A percentile compares a stretch with the other conserved stretches of the same genome.
phyloP scores from a whole-genome alignment of 2,113 vertebrate species.

The Barnardius zonarius region DNA sequence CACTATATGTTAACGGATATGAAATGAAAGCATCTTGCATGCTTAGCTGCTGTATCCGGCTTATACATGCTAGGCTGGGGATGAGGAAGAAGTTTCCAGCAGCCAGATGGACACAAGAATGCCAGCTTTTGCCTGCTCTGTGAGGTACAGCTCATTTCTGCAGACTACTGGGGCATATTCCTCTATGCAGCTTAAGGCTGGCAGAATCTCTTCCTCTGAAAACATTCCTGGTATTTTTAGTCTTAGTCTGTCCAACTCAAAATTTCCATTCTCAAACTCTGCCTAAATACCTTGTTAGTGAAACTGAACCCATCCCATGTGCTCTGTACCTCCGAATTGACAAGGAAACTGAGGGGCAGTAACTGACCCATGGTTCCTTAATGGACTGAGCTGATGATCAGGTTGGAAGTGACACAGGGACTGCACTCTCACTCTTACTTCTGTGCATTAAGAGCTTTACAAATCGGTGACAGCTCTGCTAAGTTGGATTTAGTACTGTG shows the following conservation, averaged over 20 bases:
- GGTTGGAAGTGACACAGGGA: neutral
- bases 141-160: neutral
- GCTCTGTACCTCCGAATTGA: neutral
- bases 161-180: neutral
- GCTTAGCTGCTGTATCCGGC: neutral
- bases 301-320: neutral
- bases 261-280: fast-evolving
- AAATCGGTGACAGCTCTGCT: neutral
- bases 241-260: neutral
- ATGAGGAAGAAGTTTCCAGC: neutral
- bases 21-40: neutral
- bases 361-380: neutral
- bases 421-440: neutral
- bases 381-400: neutral
- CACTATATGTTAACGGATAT: neutral
- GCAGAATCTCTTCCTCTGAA: neutral
- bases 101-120: neutral
- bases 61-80: neutral
- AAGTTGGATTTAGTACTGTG: conserved; percentile 6
- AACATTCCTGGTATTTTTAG: neutral
- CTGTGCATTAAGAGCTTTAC: neutral
- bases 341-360: neutral
- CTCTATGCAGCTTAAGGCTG: neutral
- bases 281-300: neutral
- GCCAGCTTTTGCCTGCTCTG: neutral